Evolutionary conservation across 1,140 invertebrate genomes (phyloP), one percentile per base, ranked within the genome.

Genomic region (Drosophila lacteicornis): DNA sequence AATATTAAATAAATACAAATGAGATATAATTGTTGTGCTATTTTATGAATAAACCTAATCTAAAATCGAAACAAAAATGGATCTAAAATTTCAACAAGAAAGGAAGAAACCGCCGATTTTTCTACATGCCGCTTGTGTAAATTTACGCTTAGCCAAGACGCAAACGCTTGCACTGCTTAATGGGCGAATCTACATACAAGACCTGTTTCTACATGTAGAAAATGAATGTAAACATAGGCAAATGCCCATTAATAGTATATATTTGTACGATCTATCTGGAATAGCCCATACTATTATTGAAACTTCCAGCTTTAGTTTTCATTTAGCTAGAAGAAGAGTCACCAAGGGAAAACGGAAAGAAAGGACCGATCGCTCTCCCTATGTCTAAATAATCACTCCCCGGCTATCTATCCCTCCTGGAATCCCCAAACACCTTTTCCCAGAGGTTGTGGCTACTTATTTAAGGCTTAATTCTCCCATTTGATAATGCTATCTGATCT

Each of bases 1-100:
- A 69, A 65, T 59, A 78, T 74, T 67, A 70, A 66, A 73, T 74
- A 65, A 79, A 58, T 38, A 77, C 65, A 65, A 82, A 73, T 68
- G 69, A 51, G 66, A 73, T 62, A 65, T 73, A 51, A 66, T 61
- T 79, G 82, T 85, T 85, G 75, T 86, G 79, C 82, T 86, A 79
- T 86, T 87, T 76, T 87, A 70, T 88, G 49, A 84, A 88, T 87
- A 88, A 87, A 86, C 62, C 53, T 57, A 63, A 70, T 62, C 40
- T 63, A 56, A 71, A 70, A 75, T 59, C 36, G 22, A 76, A 70
- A 66, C 25, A 40, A 53, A 60, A 9, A 19, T 43, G 63, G 66
- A 67, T 25, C 19, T 53, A 4, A 27, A 30, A 36, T 63, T 46
- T 38, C 9, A 63, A 57, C 65, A 62, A 17, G 12, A 5, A 38